These are phyloP conservation scores for Cephus sareptanus DNA, from an alignment of 2,888 invertebrate species.

Conservation along the genomic window DNA sequence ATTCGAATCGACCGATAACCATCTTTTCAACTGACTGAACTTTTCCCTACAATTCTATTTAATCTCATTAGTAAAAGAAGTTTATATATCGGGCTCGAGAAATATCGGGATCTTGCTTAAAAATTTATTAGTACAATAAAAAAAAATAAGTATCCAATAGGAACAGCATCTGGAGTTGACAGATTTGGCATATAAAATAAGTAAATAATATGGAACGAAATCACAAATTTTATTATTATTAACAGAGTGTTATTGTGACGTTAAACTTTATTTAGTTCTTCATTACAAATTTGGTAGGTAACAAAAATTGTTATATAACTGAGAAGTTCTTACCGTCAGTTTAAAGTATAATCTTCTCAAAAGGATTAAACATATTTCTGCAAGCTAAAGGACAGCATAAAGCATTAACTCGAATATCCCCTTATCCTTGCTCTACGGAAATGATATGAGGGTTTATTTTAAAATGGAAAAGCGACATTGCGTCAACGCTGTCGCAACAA, in stretches of 20 bases:
- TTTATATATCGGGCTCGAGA: not conserved
- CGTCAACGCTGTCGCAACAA: not conserved
- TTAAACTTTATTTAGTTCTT: not conserved
- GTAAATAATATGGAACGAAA: not conserved
- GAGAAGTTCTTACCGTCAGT: not conserved
- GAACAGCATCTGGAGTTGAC: not conserved
- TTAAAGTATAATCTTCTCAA: not conserved
- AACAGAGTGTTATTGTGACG: not conserved
- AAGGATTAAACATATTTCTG: not conserved
- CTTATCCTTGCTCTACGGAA: not conserved
- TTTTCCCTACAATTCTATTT: not conserved
- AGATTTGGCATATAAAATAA: not conserved
- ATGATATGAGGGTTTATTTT: slow-evolving; percentile 38
- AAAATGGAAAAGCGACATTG: slow-evolving; percentile 11
- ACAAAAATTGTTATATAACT: not conserved
- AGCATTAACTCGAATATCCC: not conserved
- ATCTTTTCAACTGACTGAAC: not conserved
- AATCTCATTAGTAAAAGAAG: not conserved
- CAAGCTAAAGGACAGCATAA: not conserved
- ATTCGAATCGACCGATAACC: not conserved
- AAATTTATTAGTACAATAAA: not conserved
- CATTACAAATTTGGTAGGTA: not conserved
- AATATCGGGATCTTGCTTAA: not conserved
- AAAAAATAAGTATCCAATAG: not conserved
- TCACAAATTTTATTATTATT: not conserved